Base-by-base conservation (phyloP, 2,888 invertebrate genomes). In the Metellina segmentata region DNA sequence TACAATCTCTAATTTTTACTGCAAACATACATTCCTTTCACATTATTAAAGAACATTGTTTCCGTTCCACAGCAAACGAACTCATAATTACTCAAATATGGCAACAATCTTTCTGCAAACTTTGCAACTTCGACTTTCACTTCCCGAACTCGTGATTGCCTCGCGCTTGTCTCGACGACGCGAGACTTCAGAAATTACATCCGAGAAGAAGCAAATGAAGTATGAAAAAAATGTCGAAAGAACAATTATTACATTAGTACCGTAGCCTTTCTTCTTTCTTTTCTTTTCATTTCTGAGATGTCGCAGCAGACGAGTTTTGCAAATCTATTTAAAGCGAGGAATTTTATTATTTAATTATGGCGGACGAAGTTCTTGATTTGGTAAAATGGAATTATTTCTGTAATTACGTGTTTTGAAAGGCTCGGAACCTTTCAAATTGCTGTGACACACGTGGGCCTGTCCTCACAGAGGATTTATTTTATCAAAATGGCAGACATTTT, bases 311-410 rank as follows among this genome's bases (percentile, higher is more conserved):
- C 90, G 90, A 86, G 86, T 91, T 91, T 91, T 91, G 86, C 82
- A 91, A 91, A 91, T 91, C 91, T 91, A 91, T 91, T 91, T 91
- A 91, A 91, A 91, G 88, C 83, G 85, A 88, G 88, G 83, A 91
- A 91, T 88, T 88, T 91, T 91, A 91, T 91, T 91, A 90, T 90
- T 90, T 90, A 91, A 91, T 91, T 88, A 91, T 81, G 83, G 85
- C 83, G 88, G 85, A 85, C 88, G 85, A 88, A 88, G 91, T 91
- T 85, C 91, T 88, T 88, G 88, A 91, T 88, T 91, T 91, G 88
- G 85, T 88, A 88, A 91, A 91, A 91, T 91, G 83, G 91, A 91
- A 91, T 91, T 91, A 91, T 88, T 91, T 91, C 88, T 91, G 88
- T 91, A 91, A 91, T 91, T 91, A 91, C 87, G 81, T 87, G 70